These are phyloP conservation scores for Pollimyrus isidori DNA, from an alignment of 2,113 vertebrate genomes.

Conservation along the genomic window DNA sequence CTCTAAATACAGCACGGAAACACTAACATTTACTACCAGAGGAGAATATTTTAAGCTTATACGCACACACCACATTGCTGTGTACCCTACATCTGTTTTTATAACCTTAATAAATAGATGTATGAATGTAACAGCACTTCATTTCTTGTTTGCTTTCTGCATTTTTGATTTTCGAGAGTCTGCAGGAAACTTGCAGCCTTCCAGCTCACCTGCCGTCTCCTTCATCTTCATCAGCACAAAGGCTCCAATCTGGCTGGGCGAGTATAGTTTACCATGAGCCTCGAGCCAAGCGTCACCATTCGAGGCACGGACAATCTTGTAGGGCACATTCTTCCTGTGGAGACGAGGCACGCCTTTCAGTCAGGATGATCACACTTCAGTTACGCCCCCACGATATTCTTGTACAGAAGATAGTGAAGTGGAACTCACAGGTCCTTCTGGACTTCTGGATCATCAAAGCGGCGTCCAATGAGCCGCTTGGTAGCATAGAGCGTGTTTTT, in stretches of 20 bases:
- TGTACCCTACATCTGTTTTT: neutral
- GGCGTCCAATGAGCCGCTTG: slow-evolving; percentile 90
- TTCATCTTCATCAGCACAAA: slow-evolving; percentile 99
- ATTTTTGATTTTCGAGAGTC: neutral
- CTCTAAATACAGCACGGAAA: slow-evolving; percentile 57
- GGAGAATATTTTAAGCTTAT: neutral
- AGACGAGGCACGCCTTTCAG: neutral
- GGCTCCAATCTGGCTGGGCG: slow-evolving; percentile 91
- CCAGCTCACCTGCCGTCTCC: slow-evolving; percentile 82
- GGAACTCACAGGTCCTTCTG: slow-evolving; percentile 91
- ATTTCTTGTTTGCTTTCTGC: neutral
- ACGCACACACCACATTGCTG: neutral
- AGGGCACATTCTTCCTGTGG: slow-evolving; percentile 88
- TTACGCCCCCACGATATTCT: neutral
- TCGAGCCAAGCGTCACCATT: slow-evolving; percentile 97
- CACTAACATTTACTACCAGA: neutral
- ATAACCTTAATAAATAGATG: neutral
- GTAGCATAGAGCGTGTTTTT: slow-evolving; percentile 95
- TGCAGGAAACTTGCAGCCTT: neutral
- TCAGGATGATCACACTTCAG: neutral
- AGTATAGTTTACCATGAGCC: slow-evolving; percentile 92
- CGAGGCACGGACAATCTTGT: slow-evolving; percentile 91
- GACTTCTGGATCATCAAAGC: slow-evolving; percentile 85
- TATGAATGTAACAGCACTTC: too few species aligned
- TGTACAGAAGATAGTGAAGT: neutral